Evolutionary conservation across 2,797 vertebrate genomes (phyloP).

Genomic region (Apogon hyalosoma): DNA sequence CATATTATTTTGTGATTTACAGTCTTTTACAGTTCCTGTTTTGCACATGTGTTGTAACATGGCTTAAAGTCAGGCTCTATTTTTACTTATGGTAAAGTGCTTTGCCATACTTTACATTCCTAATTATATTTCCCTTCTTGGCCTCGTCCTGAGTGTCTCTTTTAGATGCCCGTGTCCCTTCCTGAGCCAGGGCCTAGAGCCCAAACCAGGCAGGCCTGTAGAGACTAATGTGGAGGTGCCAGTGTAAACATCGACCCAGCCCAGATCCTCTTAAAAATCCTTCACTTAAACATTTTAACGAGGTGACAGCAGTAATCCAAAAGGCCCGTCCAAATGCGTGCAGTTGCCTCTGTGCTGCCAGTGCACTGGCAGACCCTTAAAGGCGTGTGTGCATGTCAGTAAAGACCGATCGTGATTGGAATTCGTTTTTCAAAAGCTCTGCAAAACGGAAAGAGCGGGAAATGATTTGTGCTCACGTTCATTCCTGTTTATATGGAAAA

Average conservation of each 20-base stretch:
- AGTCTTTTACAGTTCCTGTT: conserved; percentile 12
- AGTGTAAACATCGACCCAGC: conserved; percentile 70
- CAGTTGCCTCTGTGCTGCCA: conserved; percentile 38
- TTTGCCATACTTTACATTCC: conserved; percentile 32
- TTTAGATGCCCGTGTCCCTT: conserved; percentile 51
- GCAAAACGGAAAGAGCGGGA: conserved; percentile 21
- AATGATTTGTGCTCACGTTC: conserved; percentile 42
- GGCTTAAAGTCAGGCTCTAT: conserved; percentile 23
- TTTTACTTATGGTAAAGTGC: conserved; percentile 30
- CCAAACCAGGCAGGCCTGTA: conserved; percentile 56
- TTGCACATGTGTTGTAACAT: conserved; percentile 9
- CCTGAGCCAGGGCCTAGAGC: conserved; percentile 51
- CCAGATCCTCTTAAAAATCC: conserved; percentile 72
- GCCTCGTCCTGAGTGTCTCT: conserved; percentile 37
- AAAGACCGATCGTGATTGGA: conserved; percentile 42
- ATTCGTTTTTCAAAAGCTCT: conserved; percentile 55
- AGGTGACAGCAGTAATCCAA: conserved; percentile 73
- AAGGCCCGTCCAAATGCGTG: conserved; percentile 41
- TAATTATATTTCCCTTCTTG: conserved; percentile 58
- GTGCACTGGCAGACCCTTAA: conserved; percentile 49
- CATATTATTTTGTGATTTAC: conserved; percentile 7
- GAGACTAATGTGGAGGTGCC: conserved; percentile 59
- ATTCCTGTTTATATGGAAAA: conserved; percentile 50
- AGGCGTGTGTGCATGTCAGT: conserved; percentile 21
- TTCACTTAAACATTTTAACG: conserved; percentile 77